Conservation (phyloP, 2,888 invertebrate genomes). For the Drosophila buzzatii region DNA sequence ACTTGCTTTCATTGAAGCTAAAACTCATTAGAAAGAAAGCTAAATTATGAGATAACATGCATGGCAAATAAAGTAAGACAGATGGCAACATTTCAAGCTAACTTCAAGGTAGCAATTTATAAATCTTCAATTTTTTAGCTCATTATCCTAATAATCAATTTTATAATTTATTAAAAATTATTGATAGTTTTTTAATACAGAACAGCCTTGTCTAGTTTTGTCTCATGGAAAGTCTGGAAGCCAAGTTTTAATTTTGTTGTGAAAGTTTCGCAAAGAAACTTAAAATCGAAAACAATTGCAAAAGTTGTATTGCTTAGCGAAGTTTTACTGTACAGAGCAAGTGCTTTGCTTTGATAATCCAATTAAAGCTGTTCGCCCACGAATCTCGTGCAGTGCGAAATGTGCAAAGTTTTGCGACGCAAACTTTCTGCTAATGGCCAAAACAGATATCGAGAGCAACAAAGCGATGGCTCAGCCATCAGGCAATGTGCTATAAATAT, state of each 20-base stretch:
- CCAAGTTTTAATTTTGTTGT: slow-evolving; percentile 4
- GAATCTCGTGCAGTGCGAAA: slow-evolving; percentile 25
- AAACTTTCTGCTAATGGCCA: slow-evolving; percentile 54
- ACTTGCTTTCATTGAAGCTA: not conserved
- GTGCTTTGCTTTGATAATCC: slow-evolving; percentile 28
- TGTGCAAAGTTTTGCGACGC: slow-evolving; percentile 51
- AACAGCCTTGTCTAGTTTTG: not conserved
- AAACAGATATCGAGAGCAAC: slow-evolving; percentile 10
- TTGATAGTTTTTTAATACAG: not conserved
- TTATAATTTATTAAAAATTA: not conserved
- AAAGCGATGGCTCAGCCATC: slow-evolving; percentile 26
- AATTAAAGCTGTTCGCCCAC: slow-evolving; percentile 18
- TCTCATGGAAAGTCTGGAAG: not conserved
- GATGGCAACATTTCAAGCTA: not conserved
- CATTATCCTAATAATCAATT: not conserved
- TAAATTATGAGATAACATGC: too few relatives aligned
- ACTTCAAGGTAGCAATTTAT: not conserved
- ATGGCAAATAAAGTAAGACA: not conserved
- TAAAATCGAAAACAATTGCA: slow-evolving; percentile 16
- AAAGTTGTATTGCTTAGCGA: slow-evolving; percentile 15
- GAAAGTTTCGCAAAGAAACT: slow-evolving; percentile 1
- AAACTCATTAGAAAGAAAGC: not conserved
- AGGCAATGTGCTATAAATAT: slow-evolving; percentile 62
- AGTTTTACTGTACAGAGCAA: slow-evolving; percentile 7
- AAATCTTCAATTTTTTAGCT: not conserved